phyloP scores from a whole-genome alignment of 2,888 invertebrate genomes.

The Aethes cnicana region DNA sequence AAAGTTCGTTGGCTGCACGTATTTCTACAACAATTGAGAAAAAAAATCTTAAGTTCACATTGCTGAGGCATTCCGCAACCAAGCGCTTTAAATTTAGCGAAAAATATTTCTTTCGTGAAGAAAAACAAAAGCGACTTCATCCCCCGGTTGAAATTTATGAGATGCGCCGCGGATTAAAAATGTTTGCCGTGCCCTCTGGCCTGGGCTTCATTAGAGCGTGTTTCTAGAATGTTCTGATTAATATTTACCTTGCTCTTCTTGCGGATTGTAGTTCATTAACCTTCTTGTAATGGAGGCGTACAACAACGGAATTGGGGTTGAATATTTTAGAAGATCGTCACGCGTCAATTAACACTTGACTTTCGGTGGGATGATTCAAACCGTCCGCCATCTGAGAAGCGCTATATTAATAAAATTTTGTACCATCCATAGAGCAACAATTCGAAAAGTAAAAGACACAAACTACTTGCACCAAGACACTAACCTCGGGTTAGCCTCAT shows the following conservation, averaged over 20 bases:
- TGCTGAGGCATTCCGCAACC: slow-evolving; percentile 50
- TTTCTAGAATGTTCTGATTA: slow-evolving; percentile 74
- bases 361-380: too few relatives aligned
- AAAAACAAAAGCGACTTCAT: slow-evolving; percentile 75
- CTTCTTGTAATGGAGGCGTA: slow-evolving; percentile 40
- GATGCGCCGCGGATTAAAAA: slow-evolving; percentile 79
- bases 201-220: slow-evolving; percentile 70
- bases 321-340: slow-evolving; percentile 43
- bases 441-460: too few relatives aligned
- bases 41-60: slow-evolving; percentile 41
- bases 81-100: slow-evolving; percentile 66
- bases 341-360: slow-evolving; percentile 17
- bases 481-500: too few relatives aligned
- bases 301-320: slow-evolving; percentile 41
- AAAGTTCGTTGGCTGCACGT: background rate
- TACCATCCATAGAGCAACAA: too few relatives aligned
- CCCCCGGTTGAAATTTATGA: slow-evolving; percentile 74
- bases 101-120: slow-evolving; percentile 70
- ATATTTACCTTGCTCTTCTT: slow-evolving; percentile 77
- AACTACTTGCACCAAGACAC: too few relatives aligned
- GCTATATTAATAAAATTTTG: too few relatives aligned
- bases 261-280: slow-evolving; percentile 66
- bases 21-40: slow-evolving; percentile 53
- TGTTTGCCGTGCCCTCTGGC: slow-evolving; percentile 73
- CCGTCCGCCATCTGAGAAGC: too few relatives aligned